These are phyloP conservation scores for Adelges cooleyi DNA, from an alignment of 1,140 invertebrate genomes.

Conservation along the genomic window DNA sequence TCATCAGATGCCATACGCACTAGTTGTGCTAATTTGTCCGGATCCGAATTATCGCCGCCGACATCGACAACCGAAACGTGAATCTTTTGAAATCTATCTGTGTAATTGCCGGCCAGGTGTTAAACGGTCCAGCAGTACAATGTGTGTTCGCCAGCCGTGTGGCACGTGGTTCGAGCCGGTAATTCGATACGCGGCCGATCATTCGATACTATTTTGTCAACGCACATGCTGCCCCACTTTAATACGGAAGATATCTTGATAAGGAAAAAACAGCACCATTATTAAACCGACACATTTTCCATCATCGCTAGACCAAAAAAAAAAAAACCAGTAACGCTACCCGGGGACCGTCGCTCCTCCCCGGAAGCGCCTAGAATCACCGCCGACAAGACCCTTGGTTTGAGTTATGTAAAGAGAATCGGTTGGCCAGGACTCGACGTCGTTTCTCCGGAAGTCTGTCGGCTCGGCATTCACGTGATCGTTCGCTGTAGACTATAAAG, in stretches of 20 bases:
- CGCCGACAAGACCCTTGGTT: too few species aligned
- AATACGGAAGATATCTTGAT: background rate
- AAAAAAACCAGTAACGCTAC: background rate
- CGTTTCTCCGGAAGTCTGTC: too few species aligned
- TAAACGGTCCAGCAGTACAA: background rate
- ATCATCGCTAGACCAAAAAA: background rate
- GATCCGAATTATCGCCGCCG: too few species aligned
- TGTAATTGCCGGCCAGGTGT: background rate
- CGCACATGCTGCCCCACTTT: slow-evolving; percentile 9
- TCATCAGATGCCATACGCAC: too few species aligned
- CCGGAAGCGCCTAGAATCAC: too few species aligned
- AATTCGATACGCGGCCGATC: slow-evolving; percentile 7
- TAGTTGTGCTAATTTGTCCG: too few species aligned
- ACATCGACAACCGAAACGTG: background rate
- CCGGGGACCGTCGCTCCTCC: background rate
- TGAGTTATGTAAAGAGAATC: too few species aligned
- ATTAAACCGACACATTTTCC: too few species aligned
- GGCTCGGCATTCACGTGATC: too few species aligned
- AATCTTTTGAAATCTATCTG: background rate
- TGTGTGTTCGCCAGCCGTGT: too few species aligned
- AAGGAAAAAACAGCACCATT: background rate
- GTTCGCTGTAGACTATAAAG: too few species aligned
- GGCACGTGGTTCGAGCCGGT: slow-evolving; percentile 2
- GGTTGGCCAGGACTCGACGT: too few species aligned
- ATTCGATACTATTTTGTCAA: slow-evolving; percentile 7